Percentiles rank a stretch among this genome's conserved stretches.
phyloP scores from a whole-genome alignment of 2,888 invertebrate genomes.

The Pachliopta kotzebuea region DNA sequence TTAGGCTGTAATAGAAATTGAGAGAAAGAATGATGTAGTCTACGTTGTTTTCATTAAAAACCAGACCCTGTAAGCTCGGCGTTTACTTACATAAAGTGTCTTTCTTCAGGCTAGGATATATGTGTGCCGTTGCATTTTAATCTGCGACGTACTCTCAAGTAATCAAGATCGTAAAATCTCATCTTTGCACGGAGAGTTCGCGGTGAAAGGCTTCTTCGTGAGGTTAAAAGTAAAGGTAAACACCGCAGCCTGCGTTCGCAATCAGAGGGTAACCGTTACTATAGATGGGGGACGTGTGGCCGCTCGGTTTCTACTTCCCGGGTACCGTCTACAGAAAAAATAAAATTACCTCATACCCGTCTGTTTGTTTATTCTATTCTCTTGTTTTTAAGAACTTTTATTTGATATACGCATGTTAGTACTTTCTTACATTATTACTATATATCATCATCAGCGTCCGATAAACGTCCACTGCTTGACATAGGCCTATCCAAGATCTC shows the following conservation, averaged over 20 bases:
- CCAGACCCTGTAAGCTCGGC: background rate
- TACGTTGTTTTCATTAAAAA: background rate
- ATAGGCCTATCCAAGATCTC: no score
- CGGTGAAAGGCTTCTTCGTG: slow-evolving; percentile 27
- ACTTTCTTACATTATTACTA: no score
- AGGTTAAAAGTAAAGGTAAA: slow-evolving; percentile 39
- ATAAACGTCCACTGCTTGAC: no score
- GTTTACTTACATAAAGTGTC: slow-evolving; percentile 9
- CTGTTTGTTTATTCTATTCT: no score
- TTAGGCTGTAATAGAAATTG: background rate
- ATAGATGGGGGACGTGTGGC: slow-evolving; percentile 34
- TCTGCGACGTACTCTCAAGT: slow-evolving; percentile 27
- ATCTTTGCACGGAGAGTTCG: slow-evolving; percentile 24
- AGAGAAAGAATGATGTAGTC: no score
- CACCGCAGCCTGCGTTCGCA: slow-evolving; percentile 34
- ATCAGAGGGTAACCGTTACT: slow-evolving; percentile 35
- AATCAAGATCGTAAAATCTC: slow-evolving; percentile 30
- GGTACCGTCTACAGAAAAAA: slow-evolving; percentile 23
- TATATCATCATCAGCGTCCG: no score
- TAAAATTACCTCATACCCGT: background rate
- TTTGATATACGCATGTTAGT: no score
- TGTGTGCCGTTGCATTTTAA: slow-evolving; percentile 23
- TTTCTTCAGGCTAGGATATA: background rate
- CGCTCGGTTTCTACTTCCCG: slow-evolving; percentile 16
- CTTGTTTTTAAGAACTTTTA: no score